phyloP scores from a whole-genome alignment of 2,113 vertebrate species.

The Terrapene triunguis region DNA sequence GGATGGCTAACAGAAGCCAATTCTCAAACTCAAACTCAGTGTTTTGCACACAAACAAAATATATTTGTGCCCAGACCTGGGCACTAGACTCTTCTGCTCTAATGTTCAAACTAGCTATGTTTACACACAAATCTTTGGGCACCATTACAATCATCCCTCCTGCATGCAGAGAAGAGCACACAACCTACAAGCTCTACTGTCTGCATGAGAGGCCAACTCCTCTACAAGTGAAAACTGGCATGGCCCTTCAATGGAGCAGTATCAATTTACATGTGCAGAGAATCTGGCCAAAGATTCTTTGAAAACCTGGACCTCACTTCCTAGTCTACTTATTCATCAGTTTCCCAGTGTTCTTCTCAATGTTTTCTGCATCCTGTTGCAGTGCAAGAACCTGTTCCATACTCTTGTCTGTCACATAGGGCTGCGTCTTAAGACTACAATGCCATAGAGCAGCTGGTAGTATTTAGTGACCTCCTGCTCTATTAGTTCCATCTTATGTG shows the following conservation, averaged over 20 bases:
- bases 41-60: not conserved
- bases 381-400: not conserved
- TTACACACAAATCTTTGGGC: not conserved
- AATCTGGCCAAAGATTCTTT: not conserved
- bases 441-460: slow-evolving; percentile 34
- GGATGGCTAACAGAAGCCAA: not conserved
- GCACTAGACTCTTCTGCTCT: not conserved
- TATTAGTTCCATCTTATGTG: not conserved
- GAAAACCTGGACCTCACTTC: not conserved
- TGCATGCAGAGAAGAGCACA: not conserved
- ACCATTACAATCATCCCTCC: not conserved
- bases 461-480: slow-evolving; percentile 27
- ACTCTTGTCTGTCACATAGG: not conserved
- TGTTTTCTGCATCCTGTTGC: slow-evolving; percentile 29
- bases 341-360: slow-evolving; percentile 32
- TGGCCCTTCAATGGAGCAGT: not conserved
- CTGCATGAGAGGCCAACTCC: not conserved
- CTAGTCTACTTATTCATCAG: not conserved
- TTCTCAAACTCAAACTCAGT: not conserved
- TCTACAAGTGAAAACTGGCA: not conserved
- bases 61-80: not conserved
- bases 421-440: slow-evolving; percentile 17
- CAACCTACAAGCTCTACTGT: not conserved
- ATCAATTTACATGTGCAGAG: not conserved
- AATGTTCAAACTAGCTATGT: not conserved